Percentiles rank a stretch among this genome's conserved stretches.
Conservation (phyloP, 1,140 invertebrate species). For the Drosophila virilis region DNA sequence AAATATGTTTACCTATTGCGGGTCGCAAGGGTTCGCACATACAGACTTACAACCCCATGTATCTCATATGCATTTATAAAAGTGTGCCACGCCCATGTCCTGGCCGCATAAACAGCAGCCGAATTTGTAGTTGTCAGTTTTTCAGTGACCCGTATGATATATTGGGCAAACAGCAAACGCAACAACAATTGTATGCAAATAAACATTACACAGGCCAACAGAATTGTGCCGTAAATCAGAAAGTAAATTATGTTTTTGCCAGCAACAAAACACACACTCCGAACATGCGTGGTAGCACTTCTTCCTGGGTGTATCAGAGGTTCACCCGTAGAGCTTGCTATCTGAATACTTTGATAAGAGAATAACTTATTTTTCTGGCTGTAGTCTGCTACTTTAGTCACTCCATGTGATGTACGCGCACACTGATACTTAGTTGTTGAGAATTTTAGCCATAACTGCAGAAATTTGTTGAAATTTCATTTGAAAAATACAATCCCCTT, state of each 20-base stretch:
- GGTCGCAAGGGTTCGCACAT: constrained; percentile 19
- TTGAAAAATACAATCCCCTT: too few species aligned
- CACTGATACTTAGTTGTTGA: too few species aligned
- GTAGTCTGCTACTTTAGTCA: too few species aligned
- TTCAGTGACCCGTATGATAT: constrained; percentile 64
- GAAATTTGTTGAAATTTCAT: too few species aligned
- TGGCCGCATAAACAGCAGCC: constrained; percentile 53
- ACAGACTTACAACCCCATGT: neutral
- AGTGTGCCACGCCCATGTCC: constrained; percentile 31
- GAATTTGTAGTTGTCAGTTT: constrained; percentile 75
- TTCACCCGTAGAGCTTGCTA: too few species aligned
- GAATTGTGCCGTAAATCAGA: constrained; percentile 38
- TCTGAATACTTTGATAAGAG: too few species aligned
- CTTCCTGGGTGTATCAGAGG: too few species aligned
- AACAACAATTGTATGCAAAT: constrained; percentile 64
- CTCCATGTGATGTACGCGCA: too few species aligned
- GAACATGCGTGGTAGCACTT: neutral
- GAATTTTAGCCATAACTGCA: too few species aligned
- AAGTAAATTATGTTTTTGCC: constrained; percentile 40
- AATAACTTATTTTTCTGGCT: too few species aligned
- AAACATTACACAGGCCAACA: constrained; percentile 66
- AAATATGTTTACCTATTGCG: constrained; percentile 63
- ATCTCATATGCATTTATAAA: constrained; percentile 1
- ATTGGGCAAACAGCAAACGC: constrained; percentile 45
- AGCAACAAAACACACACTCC: constrained; percentile 7